phyloP scores from a whole-genome alignment of 2,888 invertebrate species.

The Glaucopsyche alexis region DNA sequence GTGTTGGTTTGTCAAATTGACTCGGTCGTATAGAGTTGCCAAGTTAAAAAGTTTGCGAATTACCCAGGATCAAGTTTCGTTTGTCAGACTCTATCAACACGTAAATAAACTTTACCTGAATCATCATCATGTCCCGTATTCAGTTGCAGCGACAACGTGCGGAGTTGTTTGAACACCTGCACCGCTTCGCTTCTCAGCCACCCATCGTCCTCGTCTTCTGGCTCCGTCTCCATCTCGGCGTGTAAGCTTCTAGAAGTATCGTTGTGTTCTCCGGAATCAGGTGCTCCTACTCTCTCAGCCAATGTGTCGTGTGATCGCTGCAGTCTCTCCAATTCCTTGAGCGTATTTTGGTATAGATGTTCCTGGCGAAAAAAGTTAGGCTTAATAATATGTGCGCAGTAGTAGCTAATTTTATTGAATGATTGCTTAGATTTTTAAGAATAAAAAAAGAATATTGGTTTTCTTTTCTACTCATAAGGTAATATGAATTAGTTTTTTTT shows the following conservation, averaged over 20 bases:
- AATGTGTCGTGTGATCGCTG: conserved; percentile 86
- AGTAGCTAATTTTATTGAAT: too few relatives aligned
- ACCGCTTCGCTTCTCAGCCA: conserved; percentile 84
- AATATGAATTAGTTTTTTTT: too few relatives aligned
- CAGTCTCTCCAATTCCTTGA: conserved; percentile 85
- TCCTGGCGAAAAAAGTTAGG: conserved; percentile 58
- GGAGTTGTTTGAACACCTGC: conserved; percentile 86
- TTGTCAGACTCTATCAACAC: too few relatives aligned
- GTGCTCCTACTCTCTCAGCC: conserved; percentile 84
- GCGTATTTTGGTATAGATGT: conserved; percentile 74
- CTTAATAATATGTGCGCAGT: neutral
- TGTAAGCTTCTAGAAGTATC: conserved; percentile 86
- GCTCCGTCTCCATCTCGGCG: conserved; percentile 93
- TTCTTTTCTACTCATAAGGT: too few relatives aligned
- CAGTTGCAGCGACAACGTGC: conserved; percentile 86
- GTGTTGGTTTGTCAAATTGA: too few relatives aligned
- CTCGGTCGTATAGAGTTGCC: too few relatives aligned
- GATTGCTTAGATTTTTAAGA: too few relatives aligned
- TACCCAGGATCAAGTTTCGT: too few relatives aligned
- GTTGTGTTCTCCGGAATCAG: conserved; percentile 66
- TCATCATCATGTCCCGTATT: conserved; percentile 88
- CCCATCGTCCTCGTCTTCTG: conserved; percentile 76
- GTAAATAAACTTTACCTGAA: conserved; percentile 70
- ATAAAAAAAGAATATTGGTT: too few relatives aligned
- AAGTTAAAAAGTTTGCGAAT: too few relatives aligned